Evolutionary conservation across 1,140 invertebrate genomes (phyloP), one percentile per base, ranked within the genome.

Genomic region (Drosophila malerkotliana): DNA sequence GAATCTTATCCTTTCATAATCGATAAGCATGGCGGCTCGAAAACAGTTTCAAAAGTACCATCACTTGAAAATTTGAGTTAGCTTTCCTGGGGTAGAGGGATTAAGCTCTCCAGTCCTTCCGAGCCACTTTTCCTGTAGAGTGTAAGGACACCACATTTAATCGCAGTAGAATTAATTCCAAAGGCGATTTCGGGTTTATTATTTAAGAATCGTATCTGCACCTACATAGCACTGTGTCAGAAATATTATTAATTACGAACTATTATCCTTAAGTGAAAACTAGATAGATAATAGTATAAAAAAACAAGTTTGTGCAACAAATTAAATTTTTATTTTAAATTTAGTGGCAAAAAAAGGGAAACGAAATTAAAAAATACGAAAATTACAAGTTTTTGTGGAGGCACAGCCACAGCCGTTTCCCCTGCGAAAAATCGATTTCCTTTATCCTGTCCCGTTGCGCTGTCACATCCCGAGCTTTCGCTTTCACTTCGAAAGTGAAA

Each of bases 351-450:
- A 37, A 37, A 37, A 37, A 37, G 4, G n/a, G 12, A 37, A 37
- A 37, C 3, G 12, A 37, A 37, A 37, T 12, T 12, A 12, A 37
- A 4, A 37, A 12, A 37, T 37, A 37, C 34, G 34, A 10, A 37
- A n/a, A 37, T 10, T 37, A 37, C 0, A 37, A 37, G 34, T 37
- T 37, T 12, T 10, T 12, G 34, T 39, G 47, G 21, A 52, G 34
- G 15, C 10, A 44, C 6, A 41, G 5, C 15, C 26, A 4, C 12
- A 44, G 32, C 24, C 61, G 55, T 79, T 83, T 67, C 75, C 64
- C 69, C 78, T 88, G 79, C 30, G 83, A 87, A 87, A 87, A 87
- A 87, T 87, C 83, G 83, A 87, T 87, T 88, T 47, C 57, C 52
- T 61, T 77, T 78, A 59, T 79, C 51, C 72, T 76, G 72, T 56